A percentile compares a stretch with the other conserved stretches of the same genome.
Conservation (phyloP, 2,888 invertebrate species). For the Antitype chi region DNA sequence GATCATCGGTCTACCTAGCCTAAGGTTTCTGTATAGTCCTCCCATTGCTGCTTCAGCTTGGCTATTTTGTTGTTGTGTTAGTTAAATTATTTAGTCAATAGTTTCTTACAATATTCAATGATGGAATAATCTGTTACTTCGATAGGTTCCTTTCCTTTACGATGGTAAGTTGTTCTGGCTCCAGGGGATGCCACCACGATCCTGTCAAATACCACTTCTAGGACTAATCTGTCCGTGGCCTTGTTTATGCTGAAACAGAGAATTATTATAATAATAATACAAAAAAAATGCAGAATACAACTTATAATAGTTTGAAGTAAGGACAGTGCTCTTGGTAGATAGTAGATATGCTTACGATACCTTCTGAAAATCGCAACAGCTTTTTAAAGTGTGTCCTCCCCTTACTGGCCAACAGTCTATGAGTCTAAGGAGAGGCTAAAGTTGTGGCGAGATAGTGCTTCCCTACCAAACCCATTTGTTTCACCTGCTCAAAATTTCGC, state of each 20-base stretch:
- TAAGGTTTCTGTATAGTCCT: neutral
- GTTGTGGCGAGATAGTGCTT: no score
- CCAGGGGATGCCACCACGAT: slow-evolving; percentile 37
- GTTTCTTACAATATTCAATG: slow-evolving; percentile 65
- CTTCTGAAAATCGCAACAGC: no score
- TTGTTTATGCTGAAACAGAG: slow-evolving; percentile 61
- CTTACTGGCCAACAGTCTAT: no score
- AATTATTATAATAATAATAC: neutral
- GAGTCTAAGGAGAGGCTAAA: no score
- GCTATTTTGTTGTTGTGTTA: neutral
- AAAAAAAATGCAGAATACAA: neutral
- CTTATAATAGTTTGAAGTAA: neutral
- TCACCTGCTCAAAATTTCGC: no score
- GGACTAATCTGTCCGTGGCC: slow-evolving; percentile 53
- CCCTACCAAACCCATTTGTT: no score
- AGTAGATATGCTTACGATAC: no score
- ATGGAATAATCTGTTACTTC: slow-evolving; percentile 56
- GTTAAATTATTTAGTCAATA: neutral
- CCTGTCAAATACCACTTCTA: slow-evolving; percentile 57
- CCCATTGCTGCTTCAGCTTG: neutral
- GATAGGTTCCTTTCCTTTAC: slow-evolving; percentile 39
- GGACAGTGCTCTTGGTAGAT: neutral
- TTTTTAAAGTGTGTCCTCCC: no score
- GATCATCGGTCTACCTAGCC: neutral
- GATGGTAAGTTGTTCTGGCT: slow-evolving; percentile 10